Evolutionary conservation across 2,888 invertebrate genomes (phyloP).

Genomic region (Molanna angustata): DNA sequence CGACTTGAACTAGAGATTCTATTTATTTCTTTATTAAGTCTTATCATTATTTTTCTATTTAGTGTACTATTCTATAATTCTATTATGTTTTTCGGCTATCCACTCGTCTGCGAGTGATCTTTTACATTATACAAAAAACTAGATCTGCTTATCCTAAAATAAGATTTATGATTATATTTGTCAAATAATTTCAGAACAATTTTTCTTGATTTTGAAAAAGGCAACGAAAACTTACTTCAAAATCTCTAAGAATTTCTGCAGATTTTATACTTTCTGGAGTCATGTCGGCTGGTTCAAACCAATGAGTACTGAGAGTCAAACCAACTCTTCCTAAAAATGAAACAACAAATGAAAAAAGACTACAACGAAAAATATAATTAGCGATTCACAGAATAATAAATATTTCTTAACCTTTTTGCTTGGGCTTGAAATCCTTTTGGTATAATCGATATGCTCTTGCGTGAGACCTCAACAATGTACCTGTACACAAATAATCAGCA

Average conservation of each 20-base stretch:
- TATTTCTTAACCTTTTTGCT: constrained; percentile 36
- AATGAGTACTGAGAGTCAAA: constrained; percentile 13
- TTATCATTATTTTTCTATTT: too few species aligned
- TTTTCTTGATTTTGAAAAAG: too few species aligned
- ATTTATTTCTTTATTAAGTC: too few species aligned
- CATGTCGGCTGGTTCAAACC: constrained; percentile 10
- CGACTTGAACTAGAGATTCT: too few species aligned
- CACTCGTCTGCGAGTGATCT: too few species aligned
- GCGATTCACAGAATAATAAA: background rate
- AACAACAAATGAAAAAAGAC: background rate
- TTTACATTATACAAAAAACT: too few species aligned
- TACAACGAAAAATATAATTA: background rate
- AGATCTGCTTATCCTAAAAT: too few species aligned
- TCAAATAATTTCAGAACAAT: too few species aligned
- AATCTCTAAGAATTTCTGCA: constrained; percentile 8
- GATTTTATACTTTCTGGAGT: constrained; percentile 8
- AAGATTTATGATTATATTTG: too few species aligned
- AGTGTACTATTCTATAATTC: too few species aligned
- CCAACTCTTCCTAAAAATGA: constrained; percentile 18
- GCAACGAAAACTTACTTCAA: constrained; percentile 15
- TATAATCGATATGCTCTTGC: constrained; percentile 61
- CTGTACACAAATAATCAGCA: constrained; percentile 61
- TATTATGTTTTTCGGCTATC: too few species aligned
- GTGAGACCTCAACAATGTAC: constrained; percentile 64
- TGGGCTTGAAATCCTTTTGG: constrained; percentile 45